These are phyloP conservation scores for Centrocercus urophasianus DNA, from an alignment of 2,113 vertebrate species.

Conservation along the genomic window DNA sequence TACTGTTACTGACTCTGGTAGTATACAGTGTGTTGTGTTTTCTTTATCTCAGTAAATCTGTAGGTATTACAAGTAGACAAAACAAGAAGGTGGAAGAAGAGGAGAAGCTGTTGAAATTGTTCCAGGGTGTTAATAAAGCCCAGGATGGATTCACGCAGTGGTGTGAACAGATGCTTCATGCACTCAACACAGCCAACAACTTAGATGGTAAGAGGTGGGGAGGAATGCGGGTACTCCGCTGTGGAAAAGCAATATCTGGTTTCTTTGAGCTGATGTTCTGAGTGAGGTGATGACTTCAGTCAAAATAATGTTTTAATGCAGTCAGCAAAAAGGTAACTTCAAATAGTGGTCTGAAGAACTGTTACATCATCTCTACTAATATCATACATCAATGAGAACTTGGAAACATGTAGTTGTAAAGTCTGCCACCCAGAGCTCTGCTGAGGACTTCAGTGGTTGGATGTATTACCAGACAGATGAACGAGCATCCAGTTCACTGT, in stretches of 20 bases:
- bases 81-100: conserved; percentile 98
- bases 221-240: background rate
- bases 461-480: background rate
- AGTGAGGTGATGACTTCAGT: background rate
- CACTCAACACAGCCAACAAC: conserved; percentile 98
- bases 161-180: conserved; percentile 98
- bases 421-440: background rate
- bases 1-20: background rate
- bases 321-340: background rate
- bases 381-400: fast-evolving
- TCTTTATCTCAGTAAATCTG: conserved; percentile 87
- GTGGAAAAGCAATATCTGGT: background rate
- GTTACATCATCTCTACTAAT: background rate
- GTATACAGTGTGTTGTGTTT: conserved; percentile 13
- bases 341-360: background rate
- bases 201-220: conserved; percentile 90
- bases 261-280: background rate
- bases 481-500: background rate
- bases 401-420: background rate
- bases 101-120: conserved; percentile 96
- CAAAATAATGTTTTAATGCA: background rate
- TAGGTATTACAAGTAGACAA: conserved; percentile 87
- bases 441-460: background rate
- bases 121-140: conserved; percentile 95
- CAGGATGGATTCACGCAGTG: conserved; percentile 98